Conservation (phyloP, 1,140 invertebrate species). For the Melitaea cinxia region DNA sequence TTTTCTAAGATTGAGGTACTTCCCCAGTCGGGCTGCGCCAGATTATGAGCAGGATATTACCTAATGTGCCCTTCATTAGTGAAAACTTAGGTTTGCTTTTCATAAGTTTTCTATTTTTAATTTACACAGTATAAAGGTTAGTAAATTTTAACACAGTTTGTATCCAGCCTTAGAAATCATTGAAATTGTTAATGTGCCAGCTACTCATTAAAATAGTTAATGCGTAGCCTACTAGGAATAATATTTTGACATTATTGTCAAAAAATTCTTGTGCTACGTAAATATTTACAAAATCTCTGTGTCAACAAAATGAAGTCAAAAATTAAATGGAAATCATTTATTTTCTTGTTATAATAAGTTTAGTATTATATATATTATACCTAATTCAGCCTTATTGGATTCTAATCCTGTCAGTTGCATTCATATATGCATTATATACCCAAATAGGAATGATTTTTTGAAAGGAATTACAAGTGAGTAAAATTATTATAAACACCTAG, state of each 20-base stretch:
- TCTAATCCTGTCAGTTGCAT: slow-evolving; percentile 47
- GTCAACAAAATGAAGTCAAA: slow-evolving; percentile 43
- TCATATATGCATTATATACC: slow-evolving; percentile 53
- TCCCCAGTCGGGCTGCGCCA: no score
- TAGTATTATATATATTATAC: slow-evolving; percentile 52
- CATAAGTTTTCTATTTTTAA: no score
- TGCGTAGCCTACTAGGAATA: background rate
- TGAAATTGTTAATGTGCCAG: no score
- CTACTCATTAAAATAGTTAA: no score
- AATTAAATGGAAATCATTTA: slow-evolving; percentile 71
- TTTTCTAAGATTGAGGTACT: no score
- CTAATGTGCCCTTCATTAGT: no score
- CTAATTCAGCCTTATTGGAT: slow-evolving; percentile 65
- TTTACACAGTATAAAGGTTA: no score
- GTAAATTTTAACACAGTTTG: no score
- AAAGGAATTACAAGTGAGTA: slow-evolving; percentile 11
- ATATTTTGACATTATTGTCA: background rate
- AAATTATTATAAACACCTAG: background rate
- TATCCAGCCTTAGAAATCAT: no score
- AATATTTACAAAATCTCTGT: slow-evolving; percentile 15
- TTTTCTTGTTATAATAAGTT: slow-evolving; percentile 50
- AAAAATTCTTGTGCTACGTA: background rate
- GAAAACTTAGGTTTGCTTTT: no score
- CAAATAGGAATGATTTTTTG: slow-evolving; percentile 57
- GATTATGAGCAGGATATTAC: no score